Percentiles rank a stretch among this genome's conserved stretches.
Conservation (phyloP, 2,888 invertebrate species). For the Iphiclides podalirius region DNA sequence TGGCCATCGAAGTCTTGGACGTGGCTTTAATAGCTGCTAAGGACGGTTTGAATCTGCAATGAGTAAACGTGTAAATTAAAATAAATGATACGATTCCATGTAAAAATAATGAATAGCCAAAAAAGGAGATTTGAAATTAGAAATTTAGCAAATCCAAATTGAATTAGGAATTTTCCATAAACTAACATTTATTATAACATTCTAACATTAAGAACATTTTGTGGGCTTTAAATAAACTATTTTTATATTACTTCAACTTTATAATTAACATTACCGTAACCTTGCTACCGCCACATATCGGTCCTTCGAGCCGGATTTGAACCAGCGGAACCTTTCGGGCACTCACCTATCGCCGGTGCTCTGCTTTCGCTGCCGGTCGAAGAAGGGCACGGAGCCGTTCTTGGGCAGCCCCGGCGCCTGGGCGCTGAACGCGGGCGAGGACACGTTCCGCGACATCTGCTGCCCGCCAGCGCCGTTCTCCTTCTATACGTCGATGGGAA, state of each 20-base stretch:
- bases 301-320: conserved; percentile 18
- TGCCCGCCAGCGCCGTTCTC: conserved; percentile 48
- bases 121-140: too few relatives aligned
- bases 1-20: conserved; percentile 87
- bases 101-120: too few relatives aligned
- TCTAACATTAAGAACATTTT: too few relatives aligned
- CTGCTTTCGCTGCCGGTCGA: conserved; percentile 91
- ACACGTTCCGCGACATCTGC: conserved; percentile 89
- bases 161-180: too few relatives aligned
- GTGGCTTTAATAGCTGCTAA: conserved; percentile 89
- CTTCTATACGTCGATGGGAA: too few relatives aligned
- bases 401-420: conserved; percentile 87
- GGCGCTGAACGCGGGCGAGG: conserved; percentile 91
- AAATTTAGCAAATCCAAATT: too few relatives aligned
- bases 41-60: conserved; percentile 87
- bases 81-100: too few relatives aligned
- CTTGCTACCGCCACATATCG: too few relatives aligned
- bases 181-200: too few relatives aligned
- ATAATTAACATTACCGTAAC: too few relatives aligned
- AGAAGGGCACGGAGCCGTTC: conserved; percentile 94
- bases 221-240: too few relatives aligned
- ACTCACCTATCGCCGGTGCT: conserved; percentile 86
- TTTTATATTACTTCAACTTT: too few relatives aligned
- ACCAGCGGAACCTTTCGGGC: conserved; percentile 45
- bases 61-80: conserved; percentile 6